These are phyloP conservation scores for Esox lucius DNA, from an alignment of 2,797 vertebrate species.

Conservation along the genomic window DNA sequence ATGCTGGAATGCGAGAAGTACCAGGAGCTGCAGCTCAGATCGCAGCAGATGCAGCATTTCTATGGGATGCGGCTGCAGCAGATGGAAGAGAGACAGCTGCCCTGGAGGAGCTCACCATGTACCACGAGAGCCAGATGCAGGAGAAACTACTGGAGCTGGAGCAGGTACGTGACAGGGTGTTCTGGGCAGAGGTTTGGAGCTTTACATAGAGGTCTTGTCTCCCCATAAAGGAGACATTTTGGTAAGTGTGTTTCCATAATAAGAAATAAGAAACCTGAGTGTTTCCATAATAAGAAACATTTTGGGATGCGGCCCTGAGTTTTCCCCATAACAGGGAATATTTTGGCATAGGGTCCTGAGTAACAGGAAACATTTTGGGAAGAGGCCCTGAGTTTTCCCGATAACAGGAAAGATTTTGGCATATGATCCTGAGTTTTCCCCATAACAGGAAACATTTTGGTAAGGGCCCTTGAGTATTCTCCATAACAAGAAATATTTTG, in stretches of 20 bases:
- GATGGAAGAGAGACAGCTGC: conserved; percentile 50
- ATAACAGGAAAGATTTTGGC: too few relatives aligned
- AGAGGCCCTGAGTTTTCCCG: too few relatives aligned
- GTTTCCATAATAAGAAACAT: too few relatives aligned
- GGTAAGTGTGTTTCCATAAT: too few relatives aligned
- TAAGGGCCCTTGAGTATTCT: too few relatives aligned
- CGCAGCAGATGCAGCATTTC: conserved; percentile 81
- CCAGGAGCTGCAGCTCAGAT: conserved; percentile 82
- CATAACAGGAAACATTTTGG: too few relatives aligned
- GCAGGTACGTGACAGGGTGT: conserved; percentile 64
- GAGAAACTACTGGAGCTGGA: conserved; percentile 76
- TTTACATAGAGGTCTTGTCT: neutral
- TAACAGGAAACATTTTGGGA: too few relatives aligned
- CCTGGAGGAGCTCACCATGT: conserved; percentile 79
- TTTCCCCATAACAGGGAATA: too few relatives aligned
- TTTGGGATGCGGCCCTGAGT: neutral
- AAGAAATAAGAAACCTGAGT: too few relatives aligned
- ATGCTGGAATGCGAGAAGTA: conserved; percentile 84
- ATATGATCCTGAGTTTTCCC: neutral
- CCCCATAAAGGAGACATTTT: too few relatives aligned
- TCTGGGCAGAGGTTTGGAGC: neutral
- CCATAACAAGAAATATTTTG: too few relatives aligned
- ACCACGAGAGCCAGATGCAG: conserved; percentile 80
- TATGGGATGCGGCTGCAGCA: conserved; percentile 71
- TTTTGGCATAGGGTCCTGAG: too few relatives aligned